Percentiles rank a stretch among this genome's conserved stretches.
These are phyloP conservation scores for Melipona beecheii DNA, from an alignment of 2,888 invertebrate genomes.

Conservation along the genomic window DNA sequence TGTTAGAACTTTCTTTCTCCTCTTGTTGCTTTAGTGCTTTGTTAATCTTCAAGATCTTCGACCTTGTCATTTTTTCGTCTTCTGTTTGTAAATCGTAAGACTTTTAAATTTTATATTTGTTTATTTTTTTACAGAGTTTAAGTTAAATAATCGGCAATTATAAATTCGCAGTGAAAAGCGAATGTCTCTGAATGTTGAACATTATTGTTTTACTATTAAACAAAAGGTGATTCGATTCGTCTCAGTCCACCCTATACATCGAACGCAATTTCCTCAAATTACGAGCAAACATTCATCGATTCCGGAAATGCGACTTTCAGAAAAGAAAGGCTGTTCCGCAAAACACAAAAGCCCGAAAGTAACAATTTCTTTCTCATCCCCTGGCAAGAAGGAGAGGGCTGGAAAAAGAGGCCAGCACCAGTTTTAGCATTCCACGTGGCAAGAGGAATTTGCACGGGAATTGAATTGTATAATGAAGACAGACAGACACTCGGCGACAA, in stretches of 20 bases:
- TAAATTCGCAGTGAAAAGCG: no score
- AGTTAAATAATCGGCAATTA: no score
- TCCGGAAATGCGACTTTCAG: background rate
- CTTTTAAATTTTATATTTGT: background rate
- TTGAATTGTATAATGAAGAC: slow-evolving; percentile 51
- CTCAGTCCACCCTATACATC: no score
- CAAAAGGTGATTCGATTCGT: no score
- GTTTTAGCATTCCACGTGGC: background rate
- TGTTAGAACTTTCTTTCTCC: background rate
- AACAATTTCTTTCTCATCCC: background rate
- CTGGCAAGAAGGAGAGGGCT: background rate
- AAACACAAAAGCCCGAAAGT: background rate
- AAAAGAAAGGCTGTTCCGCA: background rate
- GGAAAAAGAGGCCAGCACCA: background rate
- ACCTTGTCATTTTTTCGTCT: background rate
- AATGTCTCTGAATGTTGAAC: no score
- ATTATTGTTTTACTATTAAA: no score
- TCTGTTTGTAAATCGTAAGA: background rate
- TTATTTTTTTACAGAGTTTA: no score
- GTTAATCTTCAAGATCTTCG: background rate
- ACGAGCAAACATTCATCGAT: background rate
- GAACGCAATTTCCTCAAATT: background rate
- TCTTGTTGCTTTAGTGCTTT: background rate
- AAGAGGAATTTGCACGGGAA: slow-evolving; percentile 28
- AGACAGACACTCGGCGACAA: slow-evolving; percentile 30